These are phyloP conservation scores for Bovichtus diacanthus DNA, from an alignment of 2,797 vertebrate species.

Conservation along the genomic window DNA sequence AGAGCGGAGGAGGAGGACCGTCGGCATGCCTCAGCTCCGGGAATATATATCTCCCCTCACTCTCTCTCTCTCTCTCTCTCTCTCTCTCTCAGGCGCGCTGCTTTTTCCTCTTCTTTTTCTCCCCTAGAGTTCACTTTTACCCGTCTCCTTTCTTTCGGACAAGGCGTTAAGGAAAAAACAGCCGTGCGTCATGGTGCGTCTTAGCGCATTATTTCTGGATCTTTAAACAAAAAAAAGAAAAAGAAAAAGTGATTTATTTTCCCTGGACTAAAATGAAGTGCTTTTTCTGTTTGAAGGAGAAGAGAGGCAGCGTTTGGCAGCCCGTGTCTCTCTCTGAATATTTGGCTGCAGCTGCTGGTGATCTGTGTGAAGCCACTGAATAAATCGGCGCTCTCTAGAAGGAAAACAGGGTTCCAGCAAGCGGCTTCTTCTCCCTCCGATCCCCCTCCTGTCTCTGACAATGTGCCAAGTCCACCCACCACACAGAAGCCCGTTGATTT, in stretches of 20 bases:
- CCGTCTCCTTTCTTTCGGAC: conserved; percentile 12
- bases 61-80: conserved; percentile 11
- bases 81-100: background rate
- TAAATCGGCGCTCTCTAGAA: conserved; percentile 58
- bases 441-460: conserved; percentile 60
- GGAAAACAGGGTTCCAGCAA: conserved; percentile 59
- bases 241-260: conserved; percentile 33
- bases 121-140: conserved; percentile 6
- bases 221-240: conserved; percentile 37
- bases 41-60: conserved; percentile 42
- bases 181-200: conserved; percentile 53
- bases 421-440: conserved; percentile 51
- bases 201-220: conserved; percentile 66
- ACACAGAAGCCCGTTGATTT: conserved; percentile 49
- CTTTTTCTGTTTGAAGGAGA: conserved; percentile 27
- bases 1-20: conserved; percentile 62
- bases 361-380: conserved; percentile 69
- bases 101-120: conserved; percentile 6
- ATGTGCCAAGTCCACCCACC: conserved; percentile 68
- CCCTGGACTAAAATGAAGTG: conserved; percentile 65
- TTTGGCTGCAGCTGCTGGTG: conserved; percentile 67
- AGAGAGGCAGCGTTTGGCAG: conserved; percentile 54
- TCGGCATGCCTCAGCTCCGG: conserved; percentile 62
- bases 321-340: conserved; percentile 61
- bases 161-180: conserved; percentile 8